A percentile compares a stretch with the other conserved stretches of the same genome.
Conservation (phyloP, 2,888 invertebrate genomes). For the Keiferia lycopersicella region DNA sequence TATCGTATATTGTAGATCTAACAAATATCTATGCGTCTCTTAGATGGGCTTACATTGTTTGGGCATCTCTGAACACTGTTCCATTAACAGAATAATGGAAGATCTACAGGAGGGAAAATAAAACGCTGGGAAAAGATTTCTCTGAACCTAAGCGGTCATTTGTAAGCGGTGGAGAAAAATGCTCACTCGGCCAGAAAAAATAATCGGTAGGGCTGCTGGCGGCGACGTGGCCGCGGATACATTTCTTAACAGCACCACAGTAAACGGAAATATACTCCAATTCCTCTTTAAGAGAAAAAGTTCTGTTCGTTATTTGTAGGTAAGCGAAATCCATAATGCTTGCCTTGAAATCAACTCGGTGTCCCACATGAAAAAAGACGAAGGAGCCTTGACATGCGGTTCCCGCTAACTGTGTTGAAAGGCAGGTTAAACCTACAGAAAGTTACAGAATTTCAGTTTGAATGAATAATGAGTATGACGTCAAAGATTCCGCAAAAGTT, state of each 20-base stretch:
- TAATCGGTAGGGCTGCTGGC: constrained; percentile 50
- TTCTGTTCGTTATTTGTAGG: no score
- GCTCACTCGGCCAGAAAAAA: constrained; percentile 72
- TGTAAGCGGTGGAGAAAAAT: constrained; percentile 75
- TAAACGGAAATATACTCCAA: background rate
- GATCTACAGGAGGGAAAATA: constrained; percentile 67
- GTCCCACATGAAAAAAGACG: no score
- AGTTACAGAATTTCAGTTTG: no score
- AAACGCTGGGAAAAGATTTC: constrained; percentile 69
- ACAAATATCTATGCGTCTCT: constrained; percentile 45
- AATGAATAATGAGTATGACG: no score
- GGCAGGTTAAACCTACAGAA: no score
- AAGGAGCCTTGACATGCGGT: no score
- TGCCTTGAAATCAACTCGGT: no score
- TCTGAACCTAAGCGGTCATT: constrained; percentile 72
- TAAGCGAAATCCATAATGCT: no score
- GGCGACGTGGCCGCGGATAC: constrained; percentile 20
- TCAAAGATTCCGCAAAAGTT: no score
- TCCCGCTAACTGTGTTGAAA: no score
- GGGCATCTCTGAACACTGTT: constrained; percentile 62
- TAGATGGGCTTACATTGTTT: constrained; percentile 63
- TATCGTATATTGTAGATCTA: constrained; percentile 34
- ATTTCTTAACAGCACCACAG: constrained; percentile 22
- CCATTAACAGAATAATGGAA: constrained; percentile 75
- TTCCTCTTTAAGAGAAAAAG: background rate